Evolutionary conservation across 64 coral and sea anemone species (phyloP).

Genomic region (Astreopora myriophthalma): DNA sequence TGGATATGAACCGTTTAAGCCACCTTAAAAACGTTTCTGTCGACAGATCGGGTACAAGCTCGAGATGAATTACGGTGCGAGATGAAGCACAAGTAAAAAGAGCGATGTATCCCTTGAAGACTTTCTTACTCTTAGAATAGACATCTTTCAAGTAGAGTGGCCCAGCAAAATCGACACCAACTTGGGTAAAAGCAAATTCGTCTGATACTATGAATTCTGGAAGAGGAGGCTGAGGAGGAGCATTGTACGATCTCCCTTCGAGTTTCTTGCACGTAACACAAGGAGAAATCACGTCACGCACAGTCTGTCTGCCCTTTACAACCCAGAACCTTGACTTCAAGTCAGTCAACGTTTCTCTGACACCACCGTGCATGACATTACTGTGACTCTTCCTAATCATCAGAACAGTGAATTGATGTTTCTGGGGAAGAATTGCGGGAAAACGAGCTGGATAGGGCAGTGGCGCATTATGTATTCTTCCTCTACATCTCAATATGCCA

Average conservation of each 20-base stretch:
- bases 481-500: conserved; percentile 43
- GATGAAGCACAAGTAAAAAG: no score
- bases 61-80: no score
- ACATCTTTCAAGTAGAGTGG: no score
- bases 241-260: neutral
- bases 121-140: no score
- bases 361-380: conserved; percentile 41
- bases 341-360: conserved; percentile 31
- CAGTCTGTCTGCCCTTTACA: neutral
- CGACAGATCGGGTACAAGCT: no score
- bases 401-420: conserved; percentile 34
- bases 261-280: conserved; percentile 68
- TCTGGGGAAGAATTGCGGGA: neutral
- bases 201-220: no score
- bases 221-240: no score
- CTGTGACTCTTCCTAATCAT: conserved; percentile 11
- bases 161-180: no score
- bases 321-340: conserved; percentile 36
- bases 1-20: no score
- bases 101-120: no score
- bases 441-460: neutral
- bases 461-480: conserved; percentile 14
- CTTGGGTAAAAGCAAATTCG: no score
- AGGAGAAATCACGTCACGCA: conserved; percentile 9
- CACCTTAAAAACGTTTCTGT: no score